phyloP scores from a whole-genome alignment of 2,113 vertebrate species.

The Catagonus wagneri region DNA sequence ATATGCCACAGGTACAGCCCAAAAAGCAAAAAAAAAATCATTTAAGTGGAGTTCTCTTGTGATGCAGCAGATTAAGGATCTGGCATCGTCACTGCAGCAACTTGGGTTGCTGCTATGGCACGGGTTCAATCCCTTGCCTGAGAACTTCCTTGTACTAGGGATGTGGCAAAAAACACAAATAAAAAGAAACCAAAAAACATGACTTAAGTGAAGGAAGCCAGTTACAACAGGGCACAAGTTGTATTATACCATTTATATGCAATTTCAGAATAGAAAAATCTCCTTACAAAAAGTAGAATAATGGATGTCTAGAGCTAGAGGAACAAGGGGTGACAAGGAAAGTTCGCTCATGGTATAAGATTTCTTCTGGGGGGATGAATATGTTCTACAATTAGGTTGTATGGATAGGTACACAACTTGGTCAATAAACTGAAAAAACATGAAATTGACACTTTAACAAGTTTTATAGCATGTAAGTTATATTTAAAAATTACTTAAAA shows the following conservation, averaged over 20 bases:
- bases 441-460: neutral
- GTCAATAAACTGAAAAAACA: neutral
- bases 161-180: too few relatives aligned
- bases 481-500: constrained; percentile 42
- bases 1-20: too few relatives aligned
- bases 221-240: neutral
- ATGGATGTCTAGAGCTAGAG: neutral
- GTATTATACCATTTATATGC: neutral
- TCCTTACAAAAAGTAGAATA: neutral
- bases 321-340: neutral
- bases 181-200: too few relatives aligned
- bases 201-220: neutral
- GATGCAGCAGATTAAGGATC: too few relatives aligned
- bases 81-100: too few relatives aligned
- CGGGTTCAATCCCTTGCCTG: too few relatives aligned
- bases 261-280: constrained; percentile 4
- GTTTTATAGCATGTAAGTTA: neutral
- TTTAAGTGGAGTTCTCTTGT: too few relatives aligned
- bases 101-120: too few relatives aligned
- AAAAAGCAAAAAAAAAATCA: too few relatives aligned
- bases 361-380: neutral
- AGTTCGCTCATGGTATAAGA: neutral
- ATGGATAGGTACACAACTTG: neutral
- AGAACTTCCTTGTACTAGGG: too few relatives aligned
- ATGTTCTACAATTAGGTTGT: neutral